Conservation (phyloP, 2,888 invertebrate genomes). For the Andrena dorsata region DNA sequence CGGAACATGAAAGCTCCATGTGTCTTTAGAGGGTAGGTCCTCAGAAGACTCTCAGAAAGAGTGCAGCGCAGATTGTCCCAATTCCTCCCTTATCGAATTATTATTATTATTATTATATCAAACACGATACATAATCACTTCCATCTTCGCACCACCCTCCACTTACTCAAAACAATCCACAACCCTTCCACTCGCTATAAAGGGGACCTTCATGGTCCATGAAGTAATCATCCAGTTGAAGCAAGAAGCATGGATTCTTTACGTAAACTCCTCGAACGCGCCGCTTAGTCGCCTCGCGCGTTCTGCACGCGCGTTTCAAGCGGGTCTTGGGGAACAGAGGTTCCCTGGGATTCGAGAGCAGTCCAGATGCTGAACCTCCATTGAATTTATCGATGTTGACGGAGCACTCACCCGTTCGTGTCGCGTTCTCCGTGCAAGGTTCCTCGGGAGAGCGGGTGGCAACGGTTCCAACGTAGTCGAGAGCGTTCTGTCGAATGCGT, state of each 20-base stretch:
- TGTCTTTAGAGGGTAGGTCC: no score
- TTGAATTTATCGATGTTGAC: slow-evolving; percentile 74
- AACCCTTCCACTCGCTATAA: no score
- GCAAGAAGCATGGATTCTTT: slow-evolving; percentile 3
- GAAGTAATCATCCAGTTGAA: no score
- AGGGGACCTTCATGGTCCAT: no score
- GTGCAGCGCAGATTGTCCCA: no score
- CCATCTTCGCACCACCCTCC: no score
- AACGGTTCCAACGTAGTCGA: slow-evolving; percentile 40
- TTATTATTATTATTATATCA: no score
- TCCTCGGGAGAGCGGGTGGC: slow-evolving; percentile 46
- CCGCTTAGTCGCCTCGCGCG: neutral
- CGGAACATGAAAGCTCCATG: no score
- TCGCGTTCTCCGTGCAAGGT: slow-evolving; percentile 62
- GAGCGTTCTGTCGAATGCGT: slow-evolving; percentile 40
- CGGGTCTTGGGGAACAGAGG: slow-evolving; percentile 45
- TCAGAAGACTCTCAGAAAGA: no score
- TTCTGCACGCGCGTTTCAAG: slow-evolving; percentile 39
- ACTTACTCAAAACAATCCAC: no score
- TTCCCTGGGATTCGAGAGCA: slow-evolving; percentile 60
- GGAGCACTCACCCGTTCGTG: slow-evolving; percentile 71
- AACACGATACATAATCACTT: no score
- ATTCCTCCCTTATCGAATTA: no score
- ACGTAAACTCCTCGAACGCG: neutral
- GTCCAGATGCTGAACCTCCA: slow-evolving; percentile 49